A percentile compares a stretch with the other conserved stretches of the same genome.
phyloP scores from a whole-genome alignment of 2,888 invertebrate genomes.

The Brenthis ino region DNA sequence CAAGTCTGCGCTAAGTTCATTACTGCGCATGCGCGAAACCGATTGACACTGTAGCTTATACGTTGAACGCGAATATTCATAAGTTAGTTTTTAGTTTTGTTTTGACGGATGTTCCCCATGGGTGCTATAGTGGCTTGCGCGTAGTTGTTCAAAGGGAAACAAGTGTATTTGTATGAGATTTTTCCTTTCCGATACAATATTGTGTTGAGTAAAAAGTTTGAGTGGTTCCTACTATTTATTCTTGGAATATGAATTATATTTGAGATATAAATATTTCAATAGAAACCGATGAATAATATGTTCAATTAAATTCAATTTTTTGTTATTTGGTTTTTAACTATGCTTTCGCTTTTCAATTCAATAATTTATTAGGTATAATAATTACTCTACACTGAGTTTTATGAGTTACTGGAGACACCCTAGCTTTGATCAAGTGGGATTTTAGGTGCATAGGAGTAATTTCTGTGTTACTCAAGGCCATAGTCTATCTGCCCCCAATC shows the following conservation, averaged over 20 bases:
- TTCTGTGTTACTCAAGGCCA: too few relatives aligned
- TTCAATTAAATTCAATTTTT: too few relatives aligned
- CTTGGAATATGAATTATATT: background rate
- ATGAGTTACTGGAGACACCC: too few relatives aligned
- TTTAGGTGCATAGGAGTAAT: too few relatives aligned
- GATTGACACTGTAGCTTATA: slow-evolving; percentile 69
- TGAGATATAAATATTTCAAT: too few relatives aligned
- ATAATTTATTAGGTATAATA: too few relatives aligned
- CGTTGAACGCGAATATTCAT: slow-evolving; percentile 65
- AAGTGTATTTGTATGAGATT: slow-evolving; percentile 23
- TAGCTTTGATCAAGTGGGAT: too few relatives aligned
- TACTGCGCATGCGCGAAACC: slow-evolving; percentile 66
- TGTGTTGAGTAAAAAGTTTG: slow-evolving; percentile 14
- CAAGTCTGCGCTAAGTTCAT: slow-evolving; percentile 56
- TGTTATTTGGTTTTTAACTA: too few relatives aligned
- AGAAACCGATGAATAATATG: too few relatives aligned
- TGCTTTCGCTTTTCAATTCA: too few relatives aligned
- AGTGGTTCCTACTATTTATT: background rate
- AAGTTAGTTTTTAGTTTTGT: slow-evolving; percentile 76
- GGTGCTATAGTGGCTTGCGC: slow-evolving; percentile 41
- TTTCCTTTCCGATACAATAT: slow-evolving; percentile 12
- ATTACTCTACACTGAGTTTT: too few relatives aligned
- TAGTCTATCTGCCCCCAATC: too few relatives aligned
- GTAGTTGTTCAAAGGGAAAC: slow-evolving; percentile 33
- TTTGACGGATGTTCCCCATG: slow-evolving; percentile 59